Evolutionary conservation across 2,797 vertebrate species (phyloP), one percentile per base, ranked within the genome.

Genomic region (Argentina silus): DNA sequence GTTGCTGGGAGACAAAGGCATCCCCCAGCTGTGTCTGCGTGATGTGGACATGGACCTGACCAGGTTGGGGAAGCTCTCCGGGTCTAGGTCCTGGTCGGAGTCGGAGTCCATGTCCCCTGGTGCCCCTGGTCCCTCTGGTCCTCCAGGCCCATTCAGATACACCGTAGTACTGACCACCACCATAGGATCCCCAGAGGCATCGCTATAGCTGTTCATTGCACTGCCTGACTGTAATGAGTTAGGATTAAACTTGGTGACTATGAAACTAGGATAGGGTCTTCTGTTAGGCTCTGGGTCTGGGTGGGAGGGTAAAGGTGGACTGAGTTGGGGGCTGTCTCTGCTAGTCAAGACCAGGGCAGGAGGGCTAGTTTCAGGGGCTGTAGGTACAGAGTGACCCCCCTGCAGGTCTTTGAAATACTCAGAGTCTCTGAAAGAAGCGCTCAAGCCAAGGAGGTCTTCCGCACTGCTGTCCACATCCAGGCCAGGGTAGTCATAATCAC

Each of bases 21-120:
- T 89, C 3, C 95, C 96, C 95, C 93, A 97, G 90, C 97, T 98
- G 92, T 95, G 95, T 76, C 95, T 93, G 14, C 93, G 92, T 0
- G 93, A 94, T 0, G 91, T 95, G 7, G 93, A 94, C 93, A 95
- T 93, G 0, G 96, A 94, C 71, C 93, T 88, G 14, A 92, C 92
- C 21, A 95, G 83, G 0, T 90, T 90, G 9, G 94, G 95, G 48
- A 96, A 93, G 64, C 88, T 91, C 2, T 94, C 92, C 8, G 71
- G 14, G 9, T 92, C 92, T 0, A 64, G 59, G 42, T 73, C 0
- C 21, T 5, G 27, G 3, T 83, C 85, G 0, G 68, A 55, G 9
- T 89, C 90, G 21, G 72, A 75, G 1, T 87, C 90, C 5, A 73
- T 67, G 19, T 84, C 76, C 42, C 83, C 73, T 1, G 78, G 61